These are phyloP conservation scores for Hypothenemus hampei DNA, from an alignment of 1,140 invertebrate genomes.

Conservation along the genomic window DNA sequence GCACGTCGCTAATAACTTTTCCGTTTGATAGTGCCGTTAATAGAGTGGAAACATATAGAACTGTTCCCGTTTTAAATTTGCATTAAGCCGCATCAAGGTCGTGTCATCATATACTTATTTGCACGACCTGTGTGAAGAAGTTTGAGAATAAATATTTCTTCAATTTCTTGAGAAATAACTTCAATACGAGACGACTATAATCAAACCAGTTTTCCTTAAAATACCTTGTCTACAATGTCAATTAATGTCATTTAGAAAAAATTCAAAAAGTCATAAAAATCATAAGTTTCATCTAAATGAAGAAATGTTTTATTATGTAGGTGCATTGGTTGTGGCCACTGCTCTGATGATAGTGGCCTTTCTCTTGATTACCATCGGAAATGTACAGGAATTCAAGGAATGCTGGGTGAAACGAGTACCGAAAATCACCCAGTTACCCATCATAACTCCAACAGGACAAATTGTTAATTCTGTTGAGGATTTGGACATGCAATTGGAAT, in stretches of 20 bases:
- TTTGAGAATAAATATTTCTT: not conserved
- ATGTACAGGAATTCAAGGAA: conserved; percentile 31
- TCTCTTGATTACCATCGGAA: conserved; percentile 26
- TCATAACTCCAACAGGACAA: conserved; percentile 32
- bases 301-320: conserved; percentile 5
- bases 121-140: conserved; percentile 18
- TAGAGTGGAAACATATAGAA: conserved; percentile 24
- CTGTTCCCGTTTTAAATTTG: conserved; percentile 26
- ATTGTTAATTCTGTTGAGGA: conserved; percentile 34
- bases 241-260: not conserved
- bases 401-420: conserved; percentile 14
- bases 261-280: not conserved
- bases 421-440: conserved; percentile 27
- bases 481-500: conserved; percentile 35
- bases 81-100: conserved; percentile 18
- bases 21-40: conserved; percentile 28
- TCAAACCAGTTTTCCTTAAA: not conserved
- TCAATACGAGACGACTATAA: not conserved
- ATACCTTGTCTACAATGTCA: not conserved
- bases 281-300: too few relatives aligned
- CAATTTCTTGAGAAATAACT: not conserved
- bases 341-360: conserved; percentile 29
- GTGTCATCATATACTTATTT: conserved; percentile 16
- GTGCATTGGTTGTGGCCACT: conserved; percentile 12
- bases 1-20: conserved; percentile 21